Percentiles rank a stretch among this genome's conserved stretches.
Evolutionary conservation across 2,888 invertebrate species (phyloP).

Genomic region (Agonum fuliginosum): DNA sequence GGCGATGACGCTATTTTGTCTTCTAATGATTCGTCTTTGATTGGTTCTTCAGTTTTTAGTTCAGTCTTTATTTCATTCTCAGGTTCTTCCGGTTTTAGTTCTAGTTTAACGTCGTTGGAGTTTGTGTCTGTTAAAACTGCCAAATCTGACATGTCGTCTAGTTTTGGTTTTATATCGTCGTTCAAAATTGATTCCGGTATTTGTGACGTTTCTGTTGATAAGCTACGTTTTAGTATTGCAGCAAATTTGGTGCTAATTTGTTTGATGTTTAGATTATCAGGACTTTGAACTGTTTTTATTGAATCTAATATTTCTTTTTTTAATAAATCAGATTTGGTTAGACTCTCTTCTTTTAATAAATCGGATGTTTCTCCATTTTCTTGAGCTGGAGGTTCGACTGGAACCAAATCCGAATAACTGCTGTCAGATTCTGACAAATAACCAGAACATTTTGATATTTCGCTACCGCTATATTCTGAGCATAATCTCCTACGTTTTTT

Average conservation of each 20-base stretch:
- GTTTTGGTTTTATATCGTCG: slow-evolving; percentile 64
- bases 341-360: slow-evolving; percentile 61
- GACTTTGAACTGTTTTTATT: slow-evolving; percentile 49
- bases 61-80: slow-evolving; percentile 63
- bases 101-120: slow-evolving; percentile 52
- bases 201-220: slow-evolving; percentile 62
- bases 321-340: slow-evolving; percentile 53
- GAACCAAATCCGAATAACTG: slow-evolving; percentile 76
- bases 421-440: slow-evolving; percentile 78
- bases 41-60: not conserved
- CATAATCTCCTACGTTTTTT: slow-evolving; percentile 76
- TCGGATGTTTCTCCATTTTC: slow-evolving; percentile 60
- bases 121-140: slow-evolving; percentile 57
- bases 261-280: slow-evolving; percentile 60
- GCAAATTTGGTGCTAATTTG: slow-evolving; percentile 59
- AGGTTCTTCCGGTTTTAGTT: slow-evolving; percentile 55
- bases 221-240: slow-evolving; percentile 55
- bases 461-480: slow-evolving; percentile 77
- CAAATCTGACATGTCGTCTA: slow-evolving; percentile 54
- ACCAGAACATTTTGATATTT: slow-evolving; percentile 77
- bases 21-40: not conserved
- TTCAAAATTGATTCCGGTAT: slow-evolving; percentile 70
- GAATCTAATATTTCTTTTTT: slow-evolving; percentile 56
- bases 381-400: slow-evolving; percentile 68
- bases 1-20: slow-evolving; percentile 61